A percentile compares a stretch with the other conserved stretches of the same genome.
Evolutionary conservation across 2,113 vertebrate genomes (phyloP).

Genomic region (Burhinus bistriatus): DNA sequence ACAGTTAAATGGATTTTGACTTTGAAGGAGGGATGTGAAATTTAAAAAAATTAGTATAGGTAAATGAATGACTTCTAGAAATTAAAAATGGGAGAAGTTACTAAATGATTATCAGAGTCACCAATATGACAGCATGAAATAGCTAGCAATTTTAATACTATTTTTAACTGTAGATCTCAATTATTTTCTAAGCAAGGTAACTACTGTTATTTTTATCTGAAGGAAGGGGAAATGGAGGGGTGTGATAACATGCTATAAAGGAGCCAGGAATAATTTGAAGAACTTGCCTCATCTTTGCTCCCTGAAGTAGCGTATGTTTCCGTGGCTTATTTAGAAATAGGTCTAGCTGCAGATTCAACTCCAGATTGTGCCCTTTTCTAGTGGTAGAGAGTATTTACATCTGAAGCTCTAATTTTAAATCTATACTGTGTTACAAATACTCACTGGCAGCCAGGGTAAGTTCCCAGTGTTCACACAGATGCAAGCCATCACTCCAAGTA

Average conservation of each 20-base stretch:
- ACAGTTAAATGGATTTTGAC: not conserved
- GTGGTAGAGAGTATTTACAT: not conserved
- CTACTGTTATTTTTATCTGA: not conserved
- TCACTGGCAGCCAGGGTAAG: not conserved
- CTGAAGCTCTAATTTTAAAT: not conserved
- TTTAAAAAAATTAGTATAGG: not conserved
- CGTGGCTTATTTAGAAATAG: not conserved
- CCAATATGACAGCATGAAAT: not conserved
- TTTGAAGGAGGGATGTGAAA: not conserved
- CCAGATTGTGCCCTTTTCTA: not conserved
- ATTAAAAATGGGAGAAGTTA: not conserved
- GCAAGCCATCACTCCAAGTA: accelerated
- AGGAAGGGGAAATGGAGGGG: not conserved
- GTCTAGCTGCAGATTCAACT: not conserved
- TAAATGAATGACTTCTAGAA: not conserved
- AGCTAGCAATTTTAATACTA: not conserved
- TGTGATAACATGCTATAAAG: not conserved
- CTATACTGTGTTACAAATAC: accelerated
- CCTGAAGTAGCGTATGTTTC: not conserved
- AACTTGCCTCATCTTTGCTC: not conserved
- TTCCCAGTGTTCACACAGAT: not conserved
- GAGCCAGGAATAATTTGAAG: not conserved
- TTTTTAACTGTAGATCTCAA: not conserved
- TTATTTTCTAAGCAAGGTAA: not conserved
- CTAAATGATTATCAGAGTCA: not conserved